Evolutionary conservation across 2,888 invertebrate species (phyloP).

Genomic region (Thecophora atra): DNA sequence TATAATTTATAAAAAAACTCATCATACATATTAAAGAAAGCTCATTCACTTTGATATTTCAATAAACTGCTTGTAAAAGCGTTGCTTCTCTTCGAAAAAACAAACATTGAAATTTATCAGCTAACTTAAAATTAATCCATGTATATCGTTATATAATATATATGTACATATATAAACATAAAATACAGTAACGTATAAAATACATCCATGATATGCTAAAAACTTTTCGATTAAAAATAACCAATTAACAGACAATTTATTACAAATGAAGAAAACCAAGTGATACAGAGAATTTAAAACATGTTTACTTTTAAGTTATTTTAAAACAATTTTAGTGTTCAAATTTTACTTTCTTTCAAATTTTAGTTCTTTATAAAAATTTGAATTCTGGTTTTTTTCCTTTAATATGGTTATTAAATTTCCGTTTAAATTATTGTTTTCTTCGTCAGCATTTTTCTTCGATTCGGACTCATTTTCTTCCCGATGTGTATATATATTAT

Average conservation of each 20-base stretch:
- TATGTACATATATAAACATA: conserved; percentile 15
- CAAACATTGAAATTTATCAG: not conserved
- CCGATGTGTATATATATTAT: not conserved
- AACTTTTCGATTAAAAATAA: not conserved
- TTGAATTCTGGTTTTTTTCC: not conserved
- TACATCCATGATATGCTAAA: not conserved
- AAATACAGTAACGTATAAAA: not conserved
- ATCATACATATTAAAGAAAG: conserved; percentile 16
- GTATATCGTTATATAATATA: conserved; percentile 8
- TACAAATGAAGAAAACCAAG: not conserved
- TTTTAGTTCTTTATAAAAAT: not conserved
- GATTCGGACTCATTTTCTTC: not conserved
- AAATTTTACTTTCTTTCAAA: no score
- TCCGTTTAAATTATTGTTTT: no score
- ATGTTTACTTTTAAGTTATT: not conserved
- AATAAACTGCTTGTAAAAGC: not conserved
- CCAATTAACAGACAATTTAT: not conserved
- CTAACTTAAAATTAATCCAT: not conserved
- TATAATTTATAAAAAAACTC: not conserved
- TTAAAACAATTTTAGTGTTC: not conserved
- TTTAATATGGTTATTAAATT: not conserved
- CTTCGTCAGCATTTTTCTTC: not conserved
- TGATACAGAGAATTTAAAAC: not conserved
- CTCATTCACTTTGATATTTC: conserved; percentile 13
- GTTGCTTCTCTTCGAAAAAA: not conserved